Base-by-base conservation (phyloP, 2,797 vertebrate genomes). In the Enteromius fasciolatus region DNA sequence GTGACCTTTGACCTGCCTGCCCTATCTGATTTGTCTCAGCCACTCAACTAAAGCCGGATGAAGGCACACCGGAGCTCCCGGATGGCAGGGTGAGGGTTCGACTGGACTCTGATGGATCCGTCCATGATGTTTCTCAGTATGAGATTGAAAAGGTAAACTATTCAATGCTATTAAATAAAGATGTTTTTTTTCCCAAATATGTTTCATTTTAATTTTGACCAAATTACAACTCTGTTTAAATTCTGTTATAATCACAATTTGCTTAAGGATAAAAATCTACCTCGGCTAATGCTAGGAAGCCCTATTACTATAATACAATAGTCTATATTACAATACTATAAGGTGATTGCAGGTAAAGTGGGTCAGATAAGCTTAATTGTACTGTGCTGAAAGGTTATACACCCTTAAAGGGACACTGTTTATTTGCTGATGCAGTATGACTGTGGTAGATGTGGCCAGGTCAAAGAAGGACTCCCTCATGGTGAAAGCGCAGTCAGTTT, bases 21-120 rank as follows among this genome's bases (percentile, higher is more conserved):
- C 9, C 17, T 64, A 11, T 69, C 28, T 70, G 31, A 41, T 28
- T 64, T 41, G 33, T 46, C n/a, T 7, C 91, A 99, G 97, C 96
- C 54, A 98, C 95, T 0, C 96, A 97, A 89, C 92, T 99, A 82
- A 98, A 98, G 85, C 98, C 98, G 0, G 97, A 99, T 0, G 96
- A 97, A 84, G 97, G 97, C 0, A 98, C 98, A 0, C 96, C 96
- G 0, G 97, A 98, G 23, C 95, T 96, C 80, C 93, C 96, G 0
- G 89, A 89, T 0, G 97, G 97, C 28, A 91, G 87, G 84, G 95
- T 96, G 75, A 92, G 97, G 79, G 93, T 98, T 78, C 94, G 95
- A 0, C 88, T 96, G 9, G 94, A 97, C 0, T 88, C 70, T 0
- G 96, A 97, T 0, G 90, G 93, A 18, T 91, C 92, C 0, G 0